These are phyloP conservation scores for Colostygia pectinataria DNA, from an alignment of 2,888 invertebrate species.

Conservation along the genomic window DNA sequence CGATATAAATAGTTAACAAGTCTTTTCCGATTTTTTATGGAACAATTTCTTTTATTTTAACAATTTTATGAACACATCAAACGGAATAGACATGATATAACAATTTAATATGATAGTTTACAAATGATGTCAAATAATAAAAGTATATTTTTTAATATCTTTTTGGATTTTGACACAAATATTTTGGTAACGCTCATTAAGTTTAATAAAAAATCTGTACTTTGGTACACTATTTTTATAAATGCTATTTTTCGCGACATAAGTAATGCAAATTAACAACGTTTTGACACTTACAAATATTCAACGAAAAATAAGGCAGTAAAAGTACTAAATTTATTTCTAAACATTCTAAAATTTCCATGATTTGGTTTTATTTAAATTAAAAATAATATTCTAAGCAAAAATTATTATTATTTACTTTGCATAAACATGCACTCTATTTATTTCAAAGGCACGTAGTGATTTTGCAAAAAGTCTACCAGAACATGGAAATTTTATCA, in stretches of 20 bases:
- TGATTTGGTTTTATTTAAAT: constrained; percentile 33
- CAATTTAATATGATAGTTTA: constrained; percentile 19
- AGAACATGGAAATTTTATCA: constrained; percentile 44
- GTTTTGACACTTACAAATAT: constrained; percentile 38
- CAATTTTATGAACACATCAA: constrained; percentile 42
- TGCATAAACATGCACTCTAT: constrained; percentile 16
- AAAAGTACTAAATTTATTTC: constrained; percentile 27
- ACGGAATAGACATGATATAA: constrained; percentile 41
- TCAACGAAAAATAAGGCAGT: constrained; percentile 39
- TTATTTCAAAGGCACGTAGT: constrained; percentile 47
- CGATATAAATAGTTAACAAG: constrained; percentile 53
- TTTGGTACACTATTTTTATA: constrained; percentile 47
- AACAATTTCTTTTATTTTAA: constrained; percentile 39
- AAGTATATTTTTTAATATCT: constrained; percentile 28
- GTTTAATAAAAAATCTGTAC: constrained; percentile 46
- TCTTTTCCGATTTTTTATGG: constrained; percentile 41
- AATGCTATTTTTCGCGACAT: constrained; percentile 50
- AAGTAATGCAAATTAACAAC: constrained; percentile 30
- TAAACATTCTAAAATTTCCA: constrained; percentile 43
- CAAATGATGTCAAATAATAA: constrained; percentile 33
- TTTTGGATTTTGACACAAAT: constrained; percentile 28
- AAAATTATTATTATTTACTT: not conserved
- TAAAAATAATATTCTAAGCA: not conserved
- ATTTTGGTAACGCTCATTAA: constrained; percentile 47
- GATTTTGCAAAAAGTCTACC: constrained; percentile 31